Percentiles rank a stretch among this genome's conserved stretches.
Evolutionary conservation across 2,797 vertebrate species (phyloP).

Genomic region (Notamacropus eugenii): DNA sequence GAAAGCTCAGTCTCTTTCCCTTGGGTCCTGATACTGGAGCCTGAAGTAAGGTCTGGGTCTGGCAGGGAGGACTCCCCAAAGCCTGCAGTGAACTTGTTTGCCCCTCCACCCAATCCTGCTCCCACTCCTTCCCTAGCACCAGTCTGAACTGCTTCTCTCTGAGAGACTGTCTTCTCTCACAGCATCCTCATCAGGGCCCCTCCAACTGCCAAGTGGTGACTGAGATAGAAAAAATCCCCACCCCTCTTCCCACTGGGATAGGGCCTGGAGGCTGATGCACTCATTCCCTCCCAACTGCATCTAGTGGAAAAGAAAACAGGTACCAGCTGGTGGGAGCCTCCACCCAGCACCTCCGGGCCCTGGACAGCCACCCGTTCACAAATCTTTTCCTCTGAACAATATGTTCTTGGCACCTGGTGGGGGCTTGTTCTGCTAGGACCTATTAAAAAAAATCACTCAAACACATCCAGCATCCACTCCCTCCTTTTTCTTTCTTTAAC

Average conservation of each 20-base stretch:
- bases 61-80: conserved; percentile 36
- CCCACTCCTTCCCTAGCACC: neutral
- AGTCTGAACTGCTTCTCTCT: conserved; percentile 1
- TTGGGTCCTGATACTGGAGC: neutral
- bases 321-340: conserved; percentile 43
- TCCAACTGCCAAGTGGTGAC: neutral
- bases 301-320: conserved; percentile 28
- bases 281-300: neutral
- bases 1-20: neutral
- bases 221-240: neutral
- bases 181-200: neutral
- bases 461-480: conserved; percentile 34
- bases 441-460: conserved; percentile 49
- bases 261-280: neutral
- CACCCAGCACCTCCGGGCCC: conserved; percentile 30
- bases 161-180: neutral
- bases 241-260: neutral
- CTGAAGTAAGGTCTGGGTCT: conserved; percentile 17
- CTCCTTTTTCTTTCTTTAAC: neutral
- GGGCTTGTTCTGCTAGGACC: conserved; percentile 43
- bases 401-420: conserved; percentile 65
- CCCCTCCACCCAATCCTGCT: neutral
- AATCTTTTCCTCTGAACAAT: conserved; percentile 49
- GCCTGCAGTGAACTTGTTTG: neutral
- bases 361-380: conserved; percentile 43